Base-by-base conservation (phyloP, 1,140 invertebrate genomes). In the Drosophila orena region DNA sequence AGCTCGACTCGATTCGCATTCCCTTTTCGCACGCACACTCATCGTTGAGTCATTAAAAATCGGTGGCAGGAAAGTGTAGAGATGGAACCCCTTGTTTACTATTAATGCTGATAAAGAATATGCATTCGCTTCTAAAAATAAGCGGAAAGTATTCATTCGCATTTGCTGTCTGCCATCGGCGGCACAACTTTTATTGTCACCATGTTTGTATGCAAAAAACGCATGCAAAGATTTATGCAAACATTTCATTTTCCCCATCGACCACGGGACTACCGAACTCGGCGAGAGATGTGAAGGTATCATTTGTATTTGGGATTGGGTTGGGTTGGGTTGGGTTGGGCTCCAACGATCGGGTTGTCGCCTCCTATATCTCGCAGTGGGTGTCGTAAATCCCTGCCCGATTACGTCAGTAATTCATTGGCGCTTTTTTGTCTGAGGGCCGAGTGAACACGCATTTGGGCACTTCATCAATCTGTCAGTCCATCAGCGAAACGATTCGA, bases 181-280 rank as follows among this genome's bases (percentile, higher is more conserved):
- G 43, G 59, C 15, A 6, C 17, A 24, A 52, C 49, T 20, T 30
- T 70, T 70, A 69, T 70, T 57, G 68, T 71, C 68, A 57, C 68
- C 68, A 71, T 55, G 37, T 74, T 62, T 64, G 53, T 47, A 61
- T 54, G 70, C 54, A 46, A 53, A 61, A 47, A 30, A 46, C 69
- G 38, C 52, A 46, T 50, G 73, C 58, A 61, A 86, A 79, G 79
- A 86, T 88, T 88, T 86, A 86, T 86, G 79, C 83, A 88, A 88
- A 85, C 78, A 54, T 77, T 77, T 66, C 46, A 65, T 60, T 77
- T 68, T 47, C 62, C 54, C 43, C 55, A 81, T 77, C 40, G 46
- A 37, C 35, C 14, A 30, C 27, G 6, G 24, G 46, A 55, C 77
- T 70, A 71, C 70, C 57, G 53, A 54, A 50, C 43, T 35, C 30